Conservation (phyloP, 2,797 vertebrate species). For the Schizopygopsis pylzovi region DNA sequence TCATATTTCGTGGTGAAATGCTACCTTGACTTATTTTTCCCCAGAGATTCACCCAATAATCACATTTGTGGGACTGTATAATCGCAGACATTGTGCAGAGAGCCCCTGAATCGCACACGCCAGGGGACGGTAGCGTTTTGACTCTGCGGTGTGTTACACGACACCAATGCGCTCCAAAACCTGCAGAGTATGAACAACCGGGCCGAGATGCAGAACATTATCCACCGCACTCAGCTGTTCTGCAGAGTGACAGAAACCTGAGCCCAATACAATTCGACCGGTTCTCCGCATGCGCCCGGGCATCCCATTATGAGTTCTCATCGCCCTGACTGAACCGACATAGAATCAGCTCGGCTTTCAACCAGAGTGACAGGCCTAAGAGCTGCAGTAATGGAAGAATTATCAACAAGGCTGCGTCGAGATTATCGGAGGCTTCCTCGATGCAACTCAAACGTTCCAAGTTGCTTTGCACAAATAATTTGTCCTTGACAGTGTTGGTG, state of each 20-base stretch:
- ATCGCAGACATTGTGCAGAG: constrained; percentile 17
- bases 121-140: neutral
- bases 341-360: neutral
- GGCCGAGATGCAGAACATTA: constrained; percentile 10
- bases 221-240: constrained; percentile 36
- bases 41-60: constrained; percentile 8
- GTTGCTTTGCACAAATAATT: constrained; percentile 5
- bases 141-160: constrained; percentile 3
- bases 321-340: neutral
- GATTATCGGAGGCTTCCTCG: constrained; percentile 1
- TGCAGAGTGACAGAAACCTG: constrained; percentile 41
- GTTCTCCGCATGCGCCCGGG: constrained; percentile 19
- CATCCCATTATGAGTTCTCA: constrained; percentile 15
- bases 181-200: constrained; percentile 39
- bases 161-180: constrained; percentile 31
- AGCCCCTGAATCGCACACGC: neutral
- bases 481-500: constrained; percentile 26
- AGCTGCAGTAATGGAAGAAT: constrained; percentile 36
- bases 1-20: constrained; percentile 8
- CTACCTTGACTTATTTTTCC: neutral
- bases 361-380: constrained; percentile 7
- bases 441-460: neutral
- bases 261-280: neutral
- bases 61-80: constrained; percentile 32
- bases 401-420: neutral